These are phyloP conservation scores for Ladona fulva DNA, from an alignment of 1,140 invertebrate species.

Conservation along the genomic window DNA sequence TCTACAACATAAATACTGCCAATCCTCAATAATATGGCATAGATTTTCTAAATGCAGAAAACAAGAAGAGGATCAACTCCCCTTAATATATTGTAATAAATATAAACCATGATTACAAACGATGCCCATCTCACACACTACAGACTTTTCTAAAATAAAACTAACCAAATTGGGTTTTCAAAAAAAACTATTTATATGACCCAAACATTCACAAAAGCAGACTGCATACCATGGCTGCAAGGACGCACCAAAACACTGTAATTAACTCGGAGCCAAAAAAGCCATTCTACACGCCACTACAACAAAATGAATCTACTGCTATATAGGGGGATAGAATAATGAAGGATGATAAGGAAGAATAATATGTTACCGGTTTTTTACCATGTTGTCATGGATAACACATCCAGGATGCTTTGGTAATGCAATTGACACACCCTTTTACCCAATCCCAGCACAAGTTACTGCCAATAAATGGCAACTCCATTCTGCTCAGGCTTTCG, in stretches of 20 bases:
- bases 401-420: slow-evolving; percentile 13
- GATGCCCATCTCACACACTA: slow-evolving; percentile 3
- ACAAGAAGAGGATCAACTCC: neutral
- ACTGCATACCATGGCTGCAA: slow-evolving; percentile 17
- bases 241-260: slow-evolving; percentile 12
- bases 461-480: neutral
- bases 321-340: slow-evolving; percentile 11
- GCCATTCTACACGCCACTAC: slow-evolving; percentile 17
- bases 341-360: slow-evolving; percentile 16
- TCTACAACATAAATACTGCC: slow-evolving; percentile 9
- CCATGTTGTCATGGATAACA: slow-evolving; percentile 16
- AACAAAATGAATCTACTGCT: slow-evolving; percentile 17
- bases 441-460: neutral
- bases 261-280: slow-evolving; percentile 13
- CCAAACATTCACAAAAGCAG: slow-evolving; percentile 16
- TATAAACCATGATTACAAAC: slow-evolving; percentile 1
- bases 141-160: neutral
- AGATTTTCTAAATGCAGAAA: slow-evolving; percentile 4
- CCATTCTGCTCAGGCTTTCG: neutral
- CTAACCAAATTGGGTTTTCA: neutral
- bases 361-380: slow-evolving; percentile 15
- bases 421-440: neutral
- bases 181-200: slow-evolving; percentile 2
- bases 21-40: slow-evolving; percentile 2
- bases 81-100: neutral